Evolutionary conservation across 2,113 vertebrate species (phyloP).

Genomic region (Machaerirhynchus nigripectus): DNA sequence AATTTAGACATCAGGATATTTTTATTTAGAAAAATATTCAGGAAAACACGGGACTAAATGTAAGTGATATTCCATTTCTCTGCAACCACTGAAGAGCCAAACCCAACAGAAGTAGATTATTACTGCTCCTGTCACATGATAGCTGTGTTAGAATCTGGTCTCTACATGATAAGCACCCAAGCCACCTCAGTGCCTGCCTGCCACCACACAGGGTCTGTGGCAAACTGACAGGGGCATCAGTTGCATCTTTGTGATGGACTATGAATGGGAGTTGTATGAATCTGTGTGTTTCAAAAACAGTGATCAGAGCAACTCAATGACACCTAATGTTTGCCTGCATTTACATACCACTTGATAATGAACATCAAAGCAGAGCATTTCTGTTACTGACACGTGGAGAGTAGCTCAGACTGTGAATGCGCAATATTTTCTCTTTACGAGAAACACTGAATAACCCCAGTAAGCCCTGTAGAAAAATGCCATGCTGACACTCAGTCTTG

Average conservation of each 20-base stretch:
- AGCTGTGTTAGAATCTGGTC: rapidly evolving
- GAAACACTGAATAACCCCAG: neutral
- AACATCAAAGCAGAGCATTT: neutral
- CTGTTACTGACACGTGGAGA: rapidly evolving
- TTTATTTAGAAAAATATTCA: neutral
- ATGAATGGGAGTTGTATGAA: neutral
- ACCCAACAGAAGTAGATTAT: neutral
- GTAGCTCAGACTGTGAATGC: neutral
- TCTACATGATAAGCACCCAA: rapidly evolving
- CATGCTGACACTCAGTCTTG: neutral
- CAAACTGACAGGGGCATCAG: rapidly evolving
- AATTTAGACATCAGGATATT: neutral
- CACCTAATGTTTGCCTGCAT: neutral
- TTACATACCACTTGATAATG: neutral
- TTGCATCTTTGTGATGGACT: neutral
- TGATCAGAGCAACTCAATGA: neutral
- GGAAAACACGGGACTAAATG: neutral
- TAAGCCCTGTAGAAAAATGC: neutral
- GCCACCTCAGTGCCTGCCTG: neutral
- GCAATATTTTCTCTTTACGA: neutral
- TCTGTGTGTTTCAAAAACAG: neutral
- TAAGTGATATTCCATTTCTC: neutral
- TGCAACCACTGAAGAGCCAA: neutral
- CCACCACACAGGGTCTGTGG: neutral
- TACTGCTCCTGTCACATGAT: rapidly evolving